Evolutionary conservation across 1,140 invertebrate genomes (phyloP).

Genomic region (Ctenoplectra terminalis): DNA sequence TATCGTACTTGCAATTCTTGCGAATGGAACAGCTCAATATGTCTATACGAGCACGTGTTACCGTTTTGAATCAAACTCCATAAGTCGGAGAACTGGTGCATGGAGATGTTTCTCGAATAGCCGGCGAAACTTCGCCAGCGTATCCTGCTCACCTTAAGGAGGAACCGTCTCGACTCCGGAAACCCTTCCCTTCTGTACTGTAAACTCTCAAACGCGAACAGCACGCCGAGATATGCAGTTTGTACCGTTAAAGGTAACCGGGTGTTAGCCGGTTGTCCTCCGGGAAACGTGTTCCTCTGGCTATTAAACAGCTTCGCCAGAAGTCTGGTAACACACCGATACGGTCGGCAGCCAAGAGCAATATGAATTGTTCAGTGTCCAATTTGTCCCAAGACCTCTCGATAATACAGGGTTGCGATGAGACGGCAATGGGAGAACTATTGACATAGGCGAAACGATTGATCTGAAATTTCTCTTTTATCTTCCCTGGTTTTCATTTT

Average conservation of each 20-base stretch:
- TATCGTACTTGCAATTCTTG: background rate
- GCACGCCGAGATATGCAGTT: slow-evolving; percentile 1
- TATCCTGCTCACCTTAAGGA: background rate
- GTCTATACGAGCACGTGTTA: background rate
- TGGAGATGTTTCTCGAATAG: background rate
- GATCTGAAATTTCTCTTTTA: no score
- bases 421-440: no score
- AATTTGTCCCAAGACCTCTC: background rate
- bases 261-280: background rate
- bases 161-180: background rate
- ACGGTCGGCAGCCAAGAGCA: background rate
- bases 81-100: background rate
- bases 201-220: background rate
- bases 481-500: no score
- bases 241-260: background rate
- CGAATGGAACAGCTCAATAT: background rate
- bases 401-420: background rate
- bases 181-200: slow-evolving; percentile 10
- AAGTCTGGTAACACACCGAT: background rate
- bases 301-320: slow-evolving; percentile 7
- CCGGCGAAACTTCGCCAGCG: background rate
- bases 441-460: no score
- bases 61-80: background rate
- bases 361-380: background rate
- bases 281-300: background rate